Conservation (phyloP, 2,797 vertebrate species). For the Malurus leucopterus region DNA sequence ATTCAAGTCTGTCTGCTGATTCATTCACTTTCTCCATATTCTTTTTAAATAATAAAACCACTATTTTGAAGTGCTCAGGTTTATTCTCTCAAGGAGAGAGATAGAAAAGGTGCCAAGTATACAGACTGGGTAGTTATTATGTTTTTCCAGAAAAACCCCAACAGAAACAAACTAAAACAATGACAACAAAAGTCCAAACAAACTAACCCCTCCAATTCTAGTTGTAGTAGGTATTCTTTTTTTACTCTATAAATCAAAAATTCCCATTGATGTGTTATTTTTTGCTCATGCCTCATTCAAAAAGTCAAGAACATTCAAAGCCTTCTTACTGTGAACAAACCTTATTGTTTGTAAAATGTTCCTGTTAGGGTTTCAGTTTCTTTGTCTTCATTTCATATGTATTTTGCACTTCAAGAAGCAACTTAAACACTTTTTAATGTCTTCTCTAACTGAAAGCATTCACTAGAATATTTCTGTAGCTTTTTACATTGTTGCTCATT, state of each 20-base stretch:
- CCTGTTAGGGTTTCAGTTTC: neutral
- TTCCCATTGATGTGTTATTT: neutral
- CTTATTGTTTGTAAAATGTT: neutral
- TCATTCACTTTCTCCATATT: neutral
- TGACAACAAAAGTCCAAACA: neutral
- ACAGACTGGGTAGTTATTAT: neutral
- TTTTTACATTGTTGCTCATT: neutral
- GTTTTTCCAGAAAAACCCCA: neutral
- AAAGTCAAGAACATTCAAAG: neutral
- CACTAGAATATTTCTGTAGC: neutral
- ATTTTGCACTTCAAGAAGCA: neutral
- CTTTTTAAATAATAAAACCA: neutral
- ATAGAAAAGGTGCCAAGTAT: neutral
- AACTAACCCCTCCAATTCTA: accelerated
- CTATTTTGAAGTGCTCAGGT: neutral
- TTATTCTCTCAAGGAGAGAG: neutral
- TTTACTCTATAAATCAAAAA: neutral
- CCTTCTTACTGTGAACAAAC: neutral
- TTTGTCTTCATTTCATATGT: neutral
- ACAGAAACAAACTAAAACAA: neutral
- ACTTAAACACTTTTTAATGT: neutral
- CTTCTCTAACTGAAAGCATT: neutral
- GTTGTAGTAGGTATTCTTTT: neutral
- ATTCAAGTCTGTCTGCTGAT: neutral
- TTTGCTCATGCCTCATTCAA: neutral